These are phyloP conservation scores for Acridotheres tristis DNA, from an alignment of 2,797 vertebrate species.

Conservation along the genomic window DNA sequence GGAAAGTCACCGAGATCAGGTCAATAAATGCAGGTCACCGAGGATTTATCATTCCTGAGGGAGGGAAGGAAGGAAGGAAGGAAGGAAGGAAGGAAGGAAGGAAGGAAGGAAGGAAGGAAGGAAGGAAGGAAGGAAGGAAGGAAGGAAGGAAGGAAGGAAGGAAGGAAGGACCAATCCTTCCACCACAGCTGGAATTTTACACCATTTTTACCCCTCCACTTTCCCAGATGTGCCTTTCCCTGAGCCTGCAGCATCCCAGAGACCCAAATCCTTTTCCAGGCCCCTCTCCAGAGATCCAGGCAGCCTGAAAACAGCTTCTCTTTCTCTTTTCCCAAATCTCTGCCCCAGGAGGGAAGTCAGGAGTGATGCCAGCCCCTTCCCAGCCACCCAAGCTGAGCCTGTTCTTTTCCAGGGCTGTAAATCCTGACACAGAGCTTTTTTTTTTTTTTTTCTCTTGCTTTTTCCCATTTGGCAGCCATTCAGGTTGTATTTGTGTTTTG, in stretches of 20 bases:
- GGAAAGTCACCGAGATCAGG: background rate
- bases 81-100: too few relatives aligned
- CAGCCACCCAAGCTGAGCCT: background rate
- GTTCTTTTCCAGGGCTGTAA: constrained; percentile 29
- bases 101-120: too few relatives aligned
- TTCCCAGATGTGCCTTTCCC: background rate
- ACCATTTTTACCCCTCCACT: background rate
- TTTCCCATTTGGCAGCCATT: constrained; percentile 11
- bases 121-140: too few relatives aligned
- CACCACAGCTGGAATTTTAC: background rate
- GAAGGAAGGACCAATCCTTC: background rate
- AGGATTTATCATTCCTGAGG: background rate
- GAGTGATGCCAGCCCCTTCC: background rate
- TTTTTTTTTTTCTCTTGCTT: background rate
- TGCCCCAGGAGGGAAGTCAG: background rate
- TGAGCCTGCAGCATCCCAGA: background rate
- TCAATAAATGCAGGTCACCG: background rate
- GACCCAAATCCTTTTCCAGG: background rate
- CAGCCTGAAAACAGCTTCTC: background rate
- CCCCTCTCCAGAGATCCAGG: fast-evolving
- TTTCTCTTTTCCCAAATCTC: background rate
- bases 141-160: too few relatives aligned
- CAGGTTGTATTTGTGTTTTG: constrained; percentile 54
- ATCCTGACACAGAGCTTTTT: background rate
- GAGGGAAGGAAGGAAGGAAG: too few relatives aligned